phyloP scores from a whole-genome alignment of 2,888 invertebrate species.

The Encarsia formosa region DNA sequence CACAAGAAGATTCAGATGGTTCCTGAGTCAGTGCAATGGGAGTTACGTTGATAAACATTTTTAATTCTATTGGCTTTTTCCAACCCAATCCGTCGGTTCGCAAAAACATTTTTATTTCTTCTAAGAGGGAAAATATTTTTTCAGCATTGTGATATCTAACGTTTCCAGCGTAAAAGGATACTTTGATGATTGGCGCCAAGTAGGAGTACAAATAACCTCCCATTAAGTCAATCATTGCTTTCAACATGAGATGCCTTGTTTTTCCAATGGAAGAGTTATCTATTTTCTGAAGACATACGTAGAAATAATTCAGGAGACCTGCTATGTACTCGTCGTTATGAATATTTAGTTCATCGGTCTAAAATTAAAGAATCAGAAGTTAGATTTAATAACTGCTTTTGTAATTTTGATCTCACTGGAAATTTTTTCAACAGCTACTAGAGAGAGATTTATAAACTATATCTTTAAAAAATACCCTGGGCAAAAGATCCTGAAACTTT shows the following conservation, averaged over 20 bases:
- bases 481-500: conserved; percentile 44
- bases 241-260: conserved; percentile 42
- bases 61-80: conserved; percentile 45
- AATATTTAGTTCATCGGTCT: conserved; percentile 38
- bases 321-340: conserved; percentile 42
- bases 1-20: conserved; percentile 4
- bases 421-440: no score
- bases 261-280: conserved; percentile 39
- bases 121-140: conserved; percentile 57
- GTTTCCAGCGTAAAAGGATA: conserved; percentile 62
- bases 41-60: conserved; percentile 16
- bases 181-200: conserved; percentile 59
- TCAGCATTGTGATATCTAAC: conserved; percentile 56
- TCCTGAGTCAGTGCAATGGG: background rate
- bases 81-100: conserved; percentile 60
- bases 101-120: conserved; percentile 58
- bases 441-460: no score
- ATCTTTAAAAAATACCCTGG: no score
- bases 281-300: conserved; percentile 41
- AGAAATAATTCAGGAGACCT: conserved; percentile 42
- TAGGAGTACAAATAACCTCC: conserved; percentile 62
- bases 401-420: no score
- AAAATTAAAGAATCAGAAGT: no score
- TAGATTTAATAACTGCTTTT: no score
- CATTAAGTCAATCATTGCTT: conserved; percentile 53